These are phyloP conservation scores for Polyommatus iphigenia DNA, from an alignment of 2,888 invertebrate species.

Conservation along the genomic window DNA sequence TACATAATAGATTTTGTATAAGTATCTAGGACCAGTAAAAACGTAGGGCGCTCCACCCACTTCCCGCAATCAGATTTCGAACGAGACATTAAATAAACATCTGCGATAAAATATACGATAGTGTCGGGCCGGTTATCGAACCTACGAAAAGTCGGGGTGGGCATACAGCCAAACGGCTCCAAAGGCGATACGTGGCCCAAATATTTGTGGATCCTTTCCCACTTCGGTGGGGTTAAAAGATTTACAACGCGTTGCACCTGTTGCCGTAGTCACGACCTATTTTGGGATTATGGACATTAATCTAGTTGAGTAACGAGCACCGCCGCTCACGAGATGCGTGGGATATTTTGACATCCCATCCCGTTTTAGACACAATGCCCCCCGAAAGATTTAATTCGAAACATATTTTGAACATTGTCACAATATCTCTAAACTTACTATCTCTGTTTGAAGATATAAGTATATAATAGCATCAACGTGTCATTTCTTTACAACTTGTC, in stretches of 20 bases:
- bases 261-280: constrained; percentile 24
- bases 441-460: neutral
- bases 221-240: neutral
- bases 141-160: neutral
- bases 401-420: neutral
- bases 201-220: constrained; percentile 19
- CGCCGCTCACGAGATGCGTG: constrained; percentile 24
- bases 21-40: neutral
- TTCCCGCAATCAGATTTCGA: neutral
- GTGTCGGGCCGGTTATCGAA: neutral
- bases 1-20: neutral
- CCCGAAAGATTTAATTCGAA: neutral
- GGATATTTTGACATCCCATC: constrained; percentile 20
- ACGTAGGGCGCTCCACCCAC: neutral
- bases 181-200: constrained; percentile 8
- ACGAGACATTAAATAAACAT: constrained; percentile 13
- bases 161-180: constrained; percentile 2
- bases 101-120: neutral
- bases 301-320: constrained; percentile 13
- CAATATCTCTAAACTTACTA: neutral
- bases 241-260: constrained; percentile 22
- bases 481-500: neutral
- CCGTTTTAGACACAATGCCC: neutral
- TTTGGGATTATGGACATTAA: constrained; percentile 24
- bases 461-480: neutral